These are phyloP conservation scores for Drosophila athabasca DNA, from an alignment of 1,140 invertebrate species.

Conservation along the genomic window DNA sequence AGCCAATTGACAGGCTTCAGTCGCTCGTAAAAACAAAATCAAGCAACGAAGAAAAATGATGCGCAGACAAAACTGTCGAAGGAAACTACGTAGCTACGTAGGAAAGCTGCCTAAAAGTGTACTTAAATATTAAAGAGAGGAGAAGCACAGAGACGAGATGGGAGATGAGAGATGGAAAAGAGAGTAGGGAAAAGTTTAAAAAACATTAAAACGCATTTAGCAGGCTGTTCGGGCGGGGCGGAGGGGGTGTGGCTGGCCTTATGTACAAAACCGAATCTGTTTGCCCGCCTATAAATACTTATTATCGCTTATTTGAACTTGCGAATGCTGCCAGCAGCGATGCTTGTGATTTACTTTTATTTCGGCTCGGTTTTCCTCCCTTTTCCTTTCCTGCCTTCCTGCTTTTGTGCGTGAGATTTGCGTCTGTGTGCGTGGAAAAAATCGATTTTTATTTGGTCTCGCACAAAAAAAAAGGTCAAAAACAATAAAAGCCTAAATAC, in stretches of 20 bases:
- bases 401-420: slow-evolving; percentile 39
- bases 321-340: slow-evolving; percentile 56
- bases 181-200: slow-evolving; percentile 39
- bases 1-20: slow-evolving; percentile 83
- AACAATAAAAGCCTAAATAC: slow-evolving; percentile 82
- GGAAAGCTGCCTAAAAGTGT: slow-evolving; percentile 63
- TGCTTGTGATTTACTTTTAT: slow-evolving; percentile 72
- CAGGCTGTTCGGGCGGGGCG: slow-evolving; percentile 35
- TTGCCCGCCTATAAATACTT: slow-evolving; percentile 74
- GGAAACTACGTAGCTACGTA: slow-evolving; percentile 47
- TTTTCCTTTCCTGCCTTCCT: slow-evolving; percentile 9
- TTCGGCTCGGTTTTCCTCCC: slow-evolving; percentile 48
- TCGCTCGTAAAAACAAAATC: slow-evolving; percentile 79
- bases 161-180: background rate
- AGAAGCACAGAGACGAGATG: background rate
- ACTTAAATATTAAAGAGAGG: slow-evolving; percentile 72
- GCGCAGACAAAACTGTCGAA: slow-evolving; percentile 66
- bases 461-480: slow-evolving; percentile 73
- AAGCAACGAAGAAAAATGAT: slow-evolving; percentile 79
- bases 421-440: slow-evolving; percentile 44
- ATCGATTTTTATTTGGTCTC: slow-evolving; percentile 68
- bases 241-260: background rate
- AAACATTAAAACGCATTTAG: slow-evolving; percentile 82
- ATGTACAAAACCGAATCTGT: slow-evolving; percentile 33
- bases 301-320: slow-evolving; percentile 83